Conservation (phyloP, 2,113 vertebrate species). For the Chaetops frenatus region DNA sequence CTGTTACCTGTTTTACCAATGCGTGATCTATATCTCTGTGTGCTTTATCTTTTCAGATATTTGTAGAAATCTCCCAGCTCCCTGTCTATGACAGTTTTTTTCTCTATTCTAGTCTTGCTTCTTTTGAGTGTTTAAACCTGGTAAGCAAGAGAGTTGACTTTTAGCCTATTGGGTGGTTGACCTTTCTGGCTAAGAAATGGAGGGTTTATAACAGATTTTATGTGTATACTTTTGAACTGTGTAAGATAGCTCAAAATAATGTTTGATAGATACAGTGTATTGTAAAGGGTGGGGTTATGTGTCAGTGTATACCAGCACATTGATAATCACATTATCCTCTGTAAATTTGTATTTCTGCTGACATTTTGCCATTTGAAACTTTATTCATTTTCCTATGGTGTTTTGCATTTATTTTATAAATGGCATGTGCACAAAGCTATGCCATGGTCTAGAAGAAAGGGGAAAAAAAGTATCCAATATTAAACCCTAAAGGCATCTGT, state of each 20-base stretch:
- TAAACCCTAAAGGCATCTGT: conserved; percentile 39
- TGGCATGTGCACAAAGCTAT: not conserved
- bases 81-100: not conserved
- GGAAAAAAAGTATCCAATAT: not conserved
- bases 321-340: not conserved
- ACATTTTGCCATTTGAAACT: conserved; percentile 4
- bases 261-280: not conserved
- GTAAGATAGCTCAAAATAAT: not conserved
- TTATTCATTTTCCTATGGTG: not conserved
- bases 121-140: not conserved
- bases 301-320: not conserved
- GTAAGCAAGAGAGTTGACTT: not conserved
- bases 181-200: conserved; percentile 12
- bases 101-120: not conserved
- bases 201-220: conserved; percentile 1
- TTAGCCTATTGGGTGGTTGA: not conserved
- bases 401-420: conserved; percentile 9
- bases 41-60: not conserved
- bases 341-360: conserved; percentile 18
- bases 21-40: not conserved
- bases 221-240: not conserved
- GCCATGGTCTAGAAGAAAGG: not conserved
- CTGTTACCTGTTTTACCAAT: not conserved
- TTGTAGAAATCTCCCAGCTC: not conserved
- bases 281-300: not conserved